Evolutionary conservation across 2,113 vertebrate species (phyloP).

Genomic region (Dromas ardeola): DNA sequence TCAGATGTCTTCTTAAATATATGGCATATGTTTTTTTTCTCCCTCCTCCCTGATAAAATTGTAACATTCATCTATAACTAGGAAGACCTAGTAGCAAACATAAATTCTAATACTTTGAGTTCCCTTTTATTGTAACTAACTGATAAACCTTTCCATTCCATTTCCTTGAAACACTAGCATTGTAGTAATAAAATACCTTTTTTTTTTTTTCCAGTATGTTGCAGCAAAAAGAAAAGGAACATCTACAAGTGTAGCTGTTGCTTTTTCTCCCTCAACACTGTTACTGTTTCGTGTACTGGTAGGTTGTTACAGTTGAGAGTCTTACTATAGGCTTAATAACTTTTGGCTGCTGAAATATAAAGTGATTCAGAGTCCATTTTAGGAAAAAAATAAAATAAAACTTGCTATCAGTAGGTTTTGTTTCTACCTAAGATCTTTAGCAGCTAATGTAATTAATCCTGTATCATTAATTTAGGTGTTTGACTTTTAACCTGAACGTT

Average conservation of each 20-base stretch:
- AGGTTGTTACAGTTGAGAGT: constrained; percentile 52
- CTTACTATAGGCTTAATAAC: background rate
- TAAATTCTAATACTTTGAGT: background rate
- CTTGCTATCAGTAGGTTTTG: background rate
- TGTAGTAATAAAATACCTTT: background rate
- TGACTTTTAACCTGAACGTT: background rate
- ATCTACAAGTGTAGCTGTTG: constrained; percentile 81
- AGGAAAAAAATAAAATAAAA: background rate
- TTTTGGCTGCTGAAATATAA: background rate
- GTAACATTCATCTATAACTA: background rate
- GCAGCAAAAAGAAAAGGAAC: constrained; percentile 79
- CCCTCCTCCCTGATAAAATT: background rate
- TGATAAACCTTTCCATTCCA: background rate
- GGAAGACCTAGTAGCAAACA: background rate
- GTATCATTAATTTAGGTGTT: background rate
- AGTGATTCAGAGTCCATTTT: background rate
- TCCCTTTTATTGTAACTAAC: background rate
- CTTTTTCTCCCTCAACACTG: constrained; percentile 75
- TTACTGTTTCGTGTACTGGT: constrained; percentile 77
- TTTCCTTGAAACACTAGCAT: background rate
- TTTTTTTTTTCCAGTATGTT: constrained; percentile 75
- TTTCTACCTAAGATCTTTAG: background rate
- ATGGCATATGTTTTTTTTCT: background rate
- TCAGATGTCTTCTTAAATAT: background rate
- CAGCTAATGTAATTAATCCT: background rate